Evolutionary conservation across 2,113 vertebrate genomes (phyloP).

Genomic region (Callionymus lyra): DNA sequence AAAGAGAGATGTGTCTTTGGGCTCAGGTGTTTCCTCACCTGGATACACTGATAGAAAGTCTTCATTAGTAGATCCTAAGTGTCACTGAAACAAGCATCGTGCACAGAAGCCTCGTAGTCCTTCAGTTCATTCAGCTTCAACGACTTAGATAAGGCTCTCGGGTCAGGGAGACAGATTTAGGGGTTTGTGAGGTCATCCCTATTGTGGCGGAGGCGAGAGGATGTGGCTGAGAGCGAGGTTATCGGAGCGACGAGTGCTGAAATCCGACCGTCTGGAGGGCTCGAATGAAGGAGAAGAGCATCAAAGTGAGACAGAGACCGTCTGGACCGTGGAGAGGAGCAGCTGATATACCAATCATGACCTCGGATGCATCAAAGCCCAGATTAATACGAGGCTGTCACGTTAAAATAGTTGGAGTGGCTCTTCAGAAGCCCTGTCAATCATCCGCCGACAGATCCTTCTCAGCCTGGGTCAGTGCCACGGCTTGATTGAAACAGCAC

Average conservation of each 20-base stretch:
- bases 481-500: slow-evolving; percentile 31
- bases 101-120: too few species aligned
- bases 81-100: too few species aligned
- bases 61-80: too few species aligned
- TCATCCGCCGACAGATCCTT: slow-evolving; percentile 12
- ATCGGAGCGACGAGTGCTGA: slow-evolving; percentile 52
- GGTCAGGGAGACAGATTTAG: too few species aligned
- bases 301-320: slow-evolving; percentile 46
- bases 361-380: too few species aligned
- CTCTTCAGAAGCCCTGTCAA: slow-evolving; percentile 16
- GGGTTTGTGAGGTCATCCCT: slow-evolving; percentile 10
- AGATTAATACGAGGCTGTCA: too few species aligned
- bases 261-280: slow-evolving; percentile 41
- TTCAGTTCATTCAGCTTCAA: too few species aligned
- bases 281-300: slow-evolving; percentile 15
- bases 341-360: slow-evolving; percentile 24
- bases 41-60: too few species aligned
- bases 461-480: slow-evolving; percentile 18
- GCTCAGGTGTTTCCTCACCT: too few species aligned
- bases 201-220: slow-evolving; percentile 15
- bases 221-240: slow-evolving; percentile 38
- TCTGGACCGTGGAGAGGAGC: slow-evolving; percentile 42
- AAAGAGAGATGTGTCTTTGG: too few species aligned
- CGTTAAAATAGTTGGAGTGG: background rate
- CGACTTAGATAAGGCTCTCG: too few species aligned